Evolutionary conservation across 2,797 vertebrate species (phyloP).

Genomic region (Poecilia velifera): DNA sequence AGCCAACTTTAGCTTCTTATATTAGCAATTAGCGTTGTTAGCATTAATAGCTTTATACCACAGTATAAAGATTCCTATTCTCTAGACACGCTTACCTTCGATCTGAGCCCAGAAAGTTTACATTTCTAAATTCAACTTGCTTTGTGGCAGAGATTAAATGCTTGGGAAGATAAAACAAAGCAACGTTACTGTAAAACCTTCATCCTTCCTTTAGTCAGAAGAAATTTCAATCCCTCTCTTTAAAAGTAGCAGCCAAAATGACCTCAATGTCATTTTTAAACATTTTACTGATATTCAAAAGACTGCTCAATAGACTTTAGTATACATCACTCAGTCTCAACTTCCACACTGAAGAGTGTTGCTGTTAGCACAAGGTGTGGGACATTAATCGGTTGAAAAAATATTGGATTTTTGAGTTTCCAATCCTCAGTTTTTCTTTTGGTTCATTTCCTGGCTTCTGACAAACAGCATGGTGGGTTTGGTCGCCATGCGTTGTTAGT

Average conservation of each 20-base stretch:
- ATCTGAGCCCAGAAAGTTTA: background rate
- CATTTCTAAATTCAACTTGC: background rate
- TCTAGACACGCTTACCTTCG: background rate
- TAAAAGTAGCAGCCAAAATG: background rate
- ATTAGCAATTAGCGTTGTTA: background rate
- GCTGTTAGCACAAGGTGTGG: background rate
- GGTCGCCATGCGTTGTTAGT: background rate
- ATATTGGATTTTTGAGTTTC: background rate
- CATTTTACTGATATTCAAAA: background rate
- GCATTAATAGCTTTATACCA: background rate
- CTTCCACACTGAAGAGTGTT: background rate
- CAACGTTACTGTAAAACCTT: background rate
- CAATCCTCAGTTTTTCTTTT: background rate
- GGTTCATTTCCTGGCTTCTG: background rate
- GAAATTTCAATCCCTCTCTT: background rate
- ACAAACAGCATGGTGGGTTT: background rate
- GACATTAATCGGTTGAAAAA: background rate
- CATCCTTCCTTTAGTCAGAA: background rate
- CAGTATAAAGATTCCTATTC: background rate
- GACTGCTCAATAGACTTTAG: background rate
- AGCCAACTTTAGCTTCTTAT: background rate
- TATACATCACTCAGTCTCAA: background rate
- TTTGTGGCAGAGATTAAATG: background rate
- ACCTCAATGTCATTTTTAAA: background rate
- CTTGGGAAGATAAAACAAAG: background rate